phyloP scores from a whole-genome alignment of 2,113 vertebrate genomes.

The Ramphastos sulfuratus region DNA sequence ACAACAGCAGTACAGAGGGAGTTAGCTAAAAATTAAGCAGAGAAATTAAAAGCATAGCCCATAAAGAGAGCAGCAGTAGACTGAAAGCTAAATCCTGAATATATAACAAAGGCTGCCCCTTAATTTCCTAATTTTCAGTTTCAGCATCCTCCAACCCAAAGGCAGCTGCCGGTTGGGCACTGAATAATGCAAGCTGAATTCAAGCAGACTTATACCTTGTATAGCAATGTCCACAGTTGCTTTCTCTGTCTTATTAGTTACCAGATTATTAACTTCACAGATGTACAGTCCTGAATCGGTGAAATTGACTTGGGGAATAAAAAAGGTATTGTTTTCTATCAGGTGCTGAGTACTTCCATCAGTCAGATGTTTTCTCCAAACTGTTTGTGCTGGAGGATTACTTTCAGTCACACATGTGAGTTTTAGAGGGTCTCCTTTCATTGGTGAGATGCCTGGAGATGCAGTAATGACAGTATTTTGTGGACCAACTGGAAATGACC shows the following conservation, averaged over 20 bases:
- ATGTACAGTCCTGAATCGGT: slow-evolving; percentile 59
- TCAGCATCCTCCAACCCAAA: not conserved
- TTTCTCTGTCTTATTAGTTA: slow-evolving; percentile 46
- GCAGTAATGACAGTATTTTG: slow-evolving; percentile 29
- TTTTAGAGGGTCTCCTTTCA: slow-evolving; percentile 10
- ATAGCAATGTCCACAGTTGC: slow-evolving; percentile 29
- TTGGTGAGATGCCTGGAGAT: not conserved
- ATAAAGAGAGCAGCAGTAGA: not conserved
- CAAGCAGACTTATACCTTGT: slow-evolving; percentile 44
- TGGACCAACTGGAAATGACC: slow-evolving; percentile 59
- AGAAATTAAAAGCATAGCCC: not conserved
- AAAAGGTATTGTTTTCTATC: not conserved
- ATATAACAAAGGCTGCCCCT: not conserved
- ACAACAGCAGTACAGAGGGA: not conserved
- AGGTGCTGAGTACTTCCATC: not conserved
- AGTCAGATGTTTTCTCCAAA: slow-evolving; percentile 50
- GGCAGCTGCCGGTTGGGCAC: not conserved
- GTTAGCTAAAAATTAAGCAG: not conserved
- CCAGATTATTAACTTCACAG: slow-evolving; percentile 59
- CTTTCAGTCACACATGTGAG: slow-evolving; percentile 60
- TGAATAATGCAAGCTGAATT: not conserved
- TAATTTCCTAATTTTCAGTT: not conserved
- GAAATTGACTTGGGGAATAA: slow-evolving; percentile 7
- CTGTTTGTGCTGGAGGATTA: slow-evolving; percentile 33
- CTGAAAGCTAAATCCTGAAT: not conserved